phyloP scores from a whole-genome alignment of 1,140 invertebrate genomes.

The Phymorhynchus buccinoides region DNA sequence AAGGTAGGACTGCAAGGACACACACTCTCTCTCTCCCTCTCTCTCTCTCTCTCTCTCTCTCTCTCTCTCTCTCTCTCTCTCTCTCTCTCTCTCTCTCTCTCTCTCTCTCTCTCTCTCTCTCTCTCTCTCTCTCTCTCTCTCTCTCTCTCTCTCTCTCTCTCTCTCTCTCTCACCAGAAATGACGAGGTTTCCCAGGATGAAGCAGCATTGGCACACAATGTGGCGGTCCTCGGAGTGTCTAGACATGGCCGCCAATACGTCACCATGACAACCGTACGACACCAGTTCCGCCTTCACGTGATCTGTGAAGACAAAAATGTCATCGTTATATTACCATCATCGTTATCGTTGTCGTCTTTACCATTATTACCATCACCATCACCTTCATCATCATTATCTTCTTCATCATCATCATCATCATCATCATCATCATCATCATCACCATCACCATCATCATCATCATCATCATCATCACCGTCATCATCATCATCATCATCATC shows the following conservation, averaged over 20 bases:
- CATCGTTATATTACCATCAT: too few species aligned
- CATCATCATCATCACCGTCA: slow-evolving; percentile 40
- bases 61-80: too few species aligned
- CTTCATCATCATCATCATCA: slow-evolving; percentile 27
- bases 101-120: slow-evolving; percentile 12
- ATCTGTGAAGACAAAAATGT: slow-evolving; percentile 39
- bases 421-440: slow-evolving; percentile 40
- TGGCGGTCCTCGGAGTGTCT: slow-evolving; percentile 41
- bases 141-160: slow-evolving; percentile 18
- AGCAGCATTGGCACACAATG: slow-evolving; percentile 54
- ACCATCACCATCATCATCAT: slow-evolving; percentile 38
- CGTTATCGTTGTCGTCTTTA: too few species aligned
- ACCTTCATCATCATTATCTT: slow-evolving; percentile 21
- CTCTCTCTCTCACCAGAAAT: slow-evolving; percentile 45
- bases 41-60: too few species aligned
- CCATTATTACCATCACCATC: neutral
- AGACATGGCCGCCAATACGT: slow-evolving; percentile 49
- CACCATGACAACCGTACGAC: slow-evolving; percentile 40
- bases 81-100: neutral
- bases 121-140: slow-evolving; percentile 27
- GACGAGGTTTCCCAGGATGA: slow-evolving; percentile 52
- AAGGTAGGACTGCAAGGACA: too few species aligned
- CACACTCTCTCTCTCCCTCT: too few species aligned
- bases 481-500: slow-evolving; percentile 43
- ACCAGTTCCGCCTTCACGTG: slow-evolving; percentile 43